A percentile compares a stretch with the other conserved stretches of the same genome.
Conservation (phyloP, 2,113 vertebrate genomes). For the Taxidea taxus region DNA sequence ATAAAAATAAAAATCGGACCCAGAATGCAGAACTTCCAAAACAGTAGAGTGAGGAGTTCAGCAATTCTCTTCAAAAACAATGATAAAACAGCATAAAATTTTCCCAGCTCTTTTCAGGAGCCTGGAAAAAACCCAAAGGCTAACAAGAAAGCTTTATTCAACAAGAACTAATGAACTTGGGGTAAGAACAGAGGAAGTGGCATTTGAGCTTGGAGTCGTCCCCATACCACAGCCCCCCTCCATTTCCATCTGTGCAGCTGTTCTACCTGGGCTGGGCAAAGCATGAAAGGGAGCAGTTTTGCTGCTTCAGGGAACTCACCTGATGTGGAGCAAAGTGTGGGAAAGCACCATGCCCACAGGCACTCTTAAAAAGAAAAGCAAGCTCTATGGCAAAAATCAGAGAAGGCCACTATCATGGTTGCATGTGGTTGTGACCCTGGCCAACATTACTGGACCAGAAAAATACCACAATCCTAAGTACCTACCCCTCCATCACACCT, state of each 20-base stretch:
- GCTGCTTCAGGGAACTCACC: neutral
- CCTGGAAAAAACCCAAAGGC: neutral
- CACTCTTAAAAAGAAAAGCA: neutral
- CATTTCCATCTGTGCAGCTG: neutral
- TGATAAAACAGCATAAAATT: neutral
- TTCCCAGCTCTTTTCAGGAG: neutral
- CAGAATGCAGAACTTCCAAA: neutral
- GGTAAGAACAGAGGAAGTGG: neutral
- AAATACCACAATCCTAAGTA: neutral
- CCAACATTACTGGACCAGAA: neutral
- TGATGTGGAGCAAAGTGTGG: neutral
- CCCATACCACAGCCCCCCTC: neutral
- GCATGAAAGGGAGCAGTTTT: neutral
- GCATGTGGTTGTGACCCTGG: neutral
- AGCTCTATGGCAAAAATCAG: neutral
- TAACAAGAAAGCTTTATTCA: neutral
- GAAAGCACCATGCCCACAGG: neutral
- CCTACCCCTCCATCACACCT: neutral
- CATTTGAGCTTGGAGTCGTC: neutral
- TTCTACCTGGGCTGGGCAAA: neutral
- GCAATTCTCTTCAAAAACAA: neutral
- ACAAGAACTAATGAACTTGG: neutral
- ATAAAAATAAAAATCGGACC: neutral
- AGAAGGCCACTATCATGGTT: neutral
- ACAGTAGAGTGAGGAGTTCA: neutral